Conservation (phyloP, 2,113 vertebrate species). For the human region DNA sequence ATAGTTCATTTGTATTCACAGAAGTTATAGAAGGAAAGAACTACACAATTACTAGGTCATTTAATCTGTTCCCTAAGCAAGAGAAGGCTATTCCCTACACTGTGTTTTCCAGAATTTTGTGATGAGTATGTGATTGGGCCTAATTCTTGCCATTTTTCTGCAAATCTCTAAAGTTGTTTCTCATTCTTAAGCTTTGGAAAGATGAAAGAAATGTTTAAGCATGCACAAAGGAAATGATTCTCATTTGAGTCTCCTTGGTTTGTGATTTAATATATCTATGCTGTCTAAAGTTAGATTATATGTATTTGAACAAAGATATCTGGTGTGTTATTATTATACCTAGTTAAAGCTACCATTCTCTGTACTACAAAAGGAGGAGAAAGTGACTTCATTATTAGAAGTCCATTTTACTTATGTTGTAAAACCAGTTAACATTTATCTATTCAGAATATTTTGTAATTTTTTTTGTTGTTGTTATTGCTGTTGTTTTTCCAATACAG, state of each 20-base stretch:
- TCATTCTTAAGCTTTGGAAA: background rate
- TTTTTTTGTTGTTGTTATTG: no score
- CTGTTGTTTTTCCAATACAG: no score
- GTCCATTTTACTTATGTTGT: background rate
- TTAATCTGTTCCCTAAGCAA: constrained; percentile 25
- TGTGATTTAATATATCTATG: background rate
- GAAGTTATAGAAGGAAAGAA: background rate
- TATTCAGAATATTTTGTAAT: background rate
- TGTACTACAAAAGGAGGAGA: background rate
- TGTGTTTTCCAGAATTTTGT: background rate
- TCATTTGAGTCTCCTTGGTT: constrained; percentile 2
- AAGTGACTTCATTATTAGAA: background rate
- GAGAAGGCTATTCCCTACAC: background rate
- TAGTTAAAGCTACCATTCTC: background rate
- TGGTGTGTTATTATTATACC: background rate
- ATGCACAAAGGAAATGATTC: background rate
- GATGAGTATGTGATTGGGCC: background rate
- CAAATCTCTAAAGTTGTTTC: background rate
- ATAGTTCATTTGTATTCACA: constrained; percentile 57
- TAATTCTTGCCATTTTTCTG: background rate
- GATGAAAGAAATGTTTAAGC: background rate
- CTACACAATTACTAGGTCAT: background rate
- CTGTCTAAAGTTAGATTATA: background rate
- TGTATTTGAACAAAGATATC: constrained; percentile 12
- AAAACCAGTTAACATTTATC: background rate